Percentiles rank a stretch among this genome's conserved stretches.
Evolutionary conservation across 2,888 invertebrate genomes (phyloP).

Genomic region (Achlya flavicornis): DNA sequence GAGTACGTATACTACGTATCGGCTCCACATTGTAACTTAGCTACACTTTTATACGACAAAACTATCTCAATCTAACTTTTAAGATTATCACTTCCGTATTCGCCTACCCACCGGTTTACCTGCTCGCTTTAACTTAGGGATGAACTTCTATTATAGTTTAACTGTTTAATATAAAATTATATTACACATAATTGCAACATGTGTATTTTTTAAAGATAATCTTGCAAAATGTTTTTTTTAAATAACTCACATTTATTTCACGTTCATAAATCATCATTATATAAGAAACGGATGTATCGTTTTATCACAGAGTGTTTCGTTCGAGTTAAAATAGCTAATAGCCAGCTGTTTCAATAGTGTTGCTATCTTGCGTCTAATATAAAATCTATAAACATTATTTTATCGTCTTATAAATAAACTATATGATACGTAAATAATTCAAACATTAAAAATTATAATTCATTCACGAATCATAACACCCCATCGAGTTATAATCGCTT

Average conservation of each 20-base stretch:
- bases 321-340: not conserved
- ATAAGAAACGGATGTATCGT: conserved; percentile 3
- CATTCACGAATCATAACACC: conserved; percentile 37
- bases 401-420: not conserved
- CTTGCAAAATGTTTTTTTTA: not conserved
- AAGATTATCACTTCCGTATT: conserved; percentile 78
- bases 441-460: conserved; percentile 31
- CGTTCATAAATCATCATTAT: not conserved
- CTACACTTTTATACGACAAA: conserved; percentile 72
- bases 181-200: no score
- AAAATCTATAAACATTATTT: not conserved
- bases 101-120: conserved; percentile 65
- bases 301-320: not conserved
- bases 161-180: not conserved
- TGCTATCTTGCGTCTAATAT: not conserved
- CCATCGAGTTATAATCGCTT: conserved; percentile 38
- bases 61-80: conserved; percentile 82
- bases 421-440: conserved; percentile 8
- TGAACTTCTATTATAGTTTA: conserved; percentile 28
- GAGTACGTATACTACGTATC: conserved; percentile 45
- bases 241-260: not conserved
- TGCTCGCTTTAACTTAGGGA: conserved; percentile 56
- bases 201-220: conserved; percentile 11
- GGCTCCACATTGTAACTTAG: conserved; percentile 71
- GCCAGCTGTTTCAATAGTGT: conserved; percentile 2